Evolutionary conservation across 1,140 invertebrate genomes (phyloP).

Genomic region (Cyphomyrmex costatus): DNA sequence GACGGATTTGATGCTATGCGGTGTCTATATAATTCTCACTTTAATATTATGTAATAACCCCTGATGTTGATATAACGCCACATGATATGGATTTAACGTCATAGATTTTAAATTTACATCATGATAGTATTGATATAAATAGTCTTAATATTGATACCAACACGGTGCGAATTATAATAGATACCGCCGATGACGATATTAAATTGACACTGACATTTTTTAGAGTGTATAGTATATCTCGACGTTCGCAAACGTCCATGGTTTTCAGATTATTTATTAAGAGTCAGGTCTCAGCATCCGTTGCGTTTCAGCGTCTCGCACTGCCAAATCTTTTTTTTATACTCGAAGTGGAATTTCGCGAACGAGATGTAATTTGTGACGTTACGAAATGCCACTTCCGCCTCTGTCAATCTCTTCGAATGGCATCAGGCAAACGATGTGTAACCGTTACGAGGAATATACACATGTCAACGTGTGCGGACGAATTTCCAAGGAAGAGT

Average conservation of each 20-base stretch:
- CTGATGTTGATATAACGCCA: no score
- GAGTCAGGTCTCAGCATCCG: slow-evolving; percentile 6
- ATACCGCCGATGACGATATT: no score
- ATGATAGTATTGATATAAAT: no score
- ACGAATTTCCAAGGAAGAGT: slow-evolving; percentile 78
- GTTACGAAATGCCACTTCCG: slow-evolving; percentile 48
- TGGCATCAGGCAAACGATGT: background rate
- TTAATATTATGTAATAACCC: no score
- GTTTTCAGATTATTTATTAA: slow-evolving; percentile 13
- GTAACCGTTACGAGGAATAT: slow-evolving; percentile 9
- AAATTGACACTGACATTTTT: no score
- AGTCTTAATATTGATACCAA: no score
- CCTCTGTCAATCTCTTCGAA: slow-evolving; percentile 16
- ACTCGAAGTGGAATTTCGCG: slow-evolving; percentile 30
- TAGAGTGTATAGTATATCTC: no score
- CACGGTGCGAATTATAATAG: no score
- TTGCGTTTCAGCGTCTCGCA: slow-evolving; percentile 32
- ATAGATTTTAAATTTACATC: no score
- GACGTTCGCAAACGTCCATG: slow-evolving; percentile 26
- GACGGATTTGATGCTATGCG: no score
- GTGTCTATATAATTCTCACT: no score
- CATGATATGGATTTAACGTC: no score
- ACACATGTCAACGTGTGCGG: background rate
- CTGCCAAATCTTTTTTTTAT: slow-evolving; percentile 50
- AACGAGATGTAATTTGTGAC: slow-evolving; percentile 35